phyloP scores from a whole-genome alignment of 2,888 invertebrate species.

The Apodemia mormo region DNA sequence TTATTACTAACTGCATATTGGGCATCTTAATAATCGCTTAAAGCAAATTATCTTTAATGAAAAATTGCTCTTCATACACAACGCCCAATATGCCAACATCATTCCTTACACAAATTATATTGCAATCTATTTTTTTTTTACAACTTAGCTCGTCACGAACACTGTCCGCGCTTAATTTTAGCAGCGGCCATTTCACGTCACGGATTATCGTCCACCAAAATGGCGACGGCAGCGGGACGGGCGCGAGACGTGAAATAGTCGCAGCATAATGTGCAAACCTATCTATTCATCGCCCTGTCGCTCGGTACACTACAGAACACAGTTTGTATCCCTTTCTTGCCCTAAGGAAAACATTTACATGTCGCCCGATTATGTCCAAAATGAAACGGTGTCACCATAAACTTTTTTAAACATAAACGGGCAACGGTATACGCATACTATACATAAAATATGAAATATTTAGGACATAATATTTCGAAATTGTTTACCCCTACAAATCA shows the following conservation, averaged over 20 bases:
- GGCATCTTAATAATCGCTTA: slow-evolving; percentile 6
- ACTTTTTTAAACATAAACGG: slow-evolving; percentile 44
- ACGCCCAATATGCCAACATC: slow-evolving; percentile 73
- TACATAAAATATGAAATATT: slow-evolving; percentile 71
- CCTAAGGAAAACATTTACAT: slow-evolving; percentile 66
- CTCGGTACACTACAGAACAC: slow-evolving; percentile 78
- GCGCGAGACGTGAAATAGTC: slow-evolving; percentile 38
- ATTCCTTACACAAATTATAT: slow-evolving; percentile 69
- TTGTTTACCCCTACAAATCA: slow-evolving; percentile 73
- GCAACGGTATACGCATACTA: slow-evolving; percentile 64
- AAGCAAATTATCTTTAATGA: neutral
- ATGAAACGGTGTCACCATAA: slow-evolving; percentile 29
- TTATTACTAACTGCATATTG: slow-evolving; percentile 54
- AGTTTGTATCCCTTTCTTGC: slow-evolving; percentile 73
- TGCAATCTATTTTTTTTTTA: slow-evolving; percentile 71
- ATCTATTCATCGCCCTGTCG: slow-evolving; percentile 73
- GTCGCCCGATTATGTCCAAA: slow-evolving; percentile 46
- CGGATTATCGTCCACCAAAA: slow-evolving; percentile 25
- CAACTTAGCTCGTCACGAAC: slow-evolving; percentile 65
- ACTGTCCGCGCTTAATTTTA: slow-evolving; percentile 52
- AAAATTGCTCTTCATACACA: slow-evolving; percentile 63
- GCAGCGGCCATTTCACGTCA: slow-evolving; percentile 43
- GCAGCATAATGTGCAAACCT: slow-evolving; percentile 59
- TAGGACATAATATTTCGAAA: slow-evolving; percentile 75
- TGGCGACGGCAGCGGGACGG: slow-evolving; percentile 33